A percentile compares a stretch with the other conserved stretches of the same genome.
phyloP scores from a whole-genome alignment of 2,797 vertebrate genomes.

The Erethizon dorsatum region DNA sequence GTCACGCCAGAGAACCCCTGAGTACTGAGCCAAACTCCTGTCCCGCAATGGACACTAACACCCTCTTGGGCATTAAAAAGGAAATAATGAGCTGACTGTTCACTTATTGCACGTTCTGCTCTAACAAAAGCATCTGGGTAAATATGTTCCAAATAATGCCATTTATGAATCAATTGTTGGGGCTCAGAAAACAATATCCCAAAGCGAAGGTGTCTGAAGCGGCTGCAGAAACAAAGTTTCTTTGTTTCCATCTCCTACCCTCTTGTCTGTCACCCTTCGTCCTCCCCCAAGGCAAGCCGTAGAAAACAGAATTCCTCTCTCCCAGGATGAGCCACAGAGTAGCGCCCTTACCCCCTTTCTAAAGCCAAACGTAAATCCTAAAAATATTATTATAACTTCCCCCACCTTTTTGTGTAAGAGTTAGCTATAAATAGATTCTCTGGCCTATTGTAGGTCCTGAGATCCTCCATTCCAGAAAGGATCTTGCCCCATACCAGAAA shows the following conservation, averaged over 20 bases:
- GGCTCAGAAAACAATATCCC: neutral
- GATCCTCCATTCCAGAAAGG: neutral
- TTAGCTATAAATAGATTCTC: neutral
- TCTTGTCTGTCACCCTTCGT: too few relatives aligned
- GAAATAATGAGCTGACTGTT: neutral
- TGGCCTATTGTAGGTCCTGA: neutral
- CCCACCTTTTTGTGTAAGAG: neutral
- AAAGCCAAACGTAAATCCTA: neutral
- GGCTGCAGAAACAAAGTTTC: too few relatives aligned
- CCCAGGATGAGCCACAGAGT: neutral
- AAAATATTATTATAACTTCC: neutral
- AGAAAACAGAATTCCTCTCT: neutral
- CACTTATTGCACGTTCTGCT: neutral
- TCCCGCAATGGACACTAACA: neutral
- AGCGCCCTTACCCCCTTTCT: neutral
- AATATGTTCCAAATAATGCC: neutral
- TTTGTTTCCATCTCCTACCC: neutral
- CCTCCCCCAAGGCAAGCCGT: neutral
- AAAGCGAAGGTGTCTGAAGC: neutral
- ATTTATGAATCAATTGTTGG: neutral
- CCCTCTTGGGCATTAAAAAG: neutral
- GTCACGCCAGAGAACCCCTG: neutral
- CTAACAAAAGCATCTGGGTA: neutral
- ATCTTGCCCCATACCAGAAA: neutral
- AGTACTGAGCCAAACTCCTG: rapidly evolving